These are phyloP conservation scores for Odocoileus hemionus DNA, from an alignment of 2,113 vertebrate genomes.

Conservation along the genomic window DNA sequence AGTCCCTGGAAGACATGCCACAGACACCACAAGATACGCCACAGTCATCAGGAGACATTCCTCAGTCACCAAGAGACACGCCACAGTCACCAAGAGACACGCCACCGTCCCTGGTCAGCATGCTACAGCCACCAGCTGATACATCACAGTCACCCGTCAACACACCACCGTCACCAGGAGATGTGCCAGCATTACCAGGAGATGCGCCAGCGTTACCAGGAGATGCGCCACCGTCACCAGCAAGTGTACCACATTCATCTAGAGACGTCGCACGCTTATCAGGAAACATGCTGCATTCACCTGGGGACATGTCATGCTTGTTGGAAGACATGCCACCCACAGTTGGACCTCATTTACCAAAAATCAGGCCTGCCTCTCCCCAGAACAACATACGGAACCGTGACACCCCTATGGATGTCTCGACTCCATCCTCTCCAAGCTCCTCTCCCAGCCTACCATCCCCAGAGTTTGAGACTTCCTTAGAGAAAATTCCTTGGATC, in stretches of 20 bases:
- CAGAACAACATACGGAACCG: neutral
- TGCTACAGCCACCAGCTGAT: neutral
- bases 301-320: neutral
- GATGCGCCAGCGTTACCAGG: rapidly evolving
- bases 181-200: neutral
- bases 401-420: conserved; percentile 34
- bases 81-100: neutral
- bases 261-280: neutral
- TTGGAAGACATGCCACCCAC: neutral
- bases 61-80: neutral
- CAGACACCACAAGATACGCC: neutral
- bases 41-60: neutral
- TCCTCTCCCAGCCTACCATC: neutral
- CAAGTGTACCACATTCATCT: neutral
- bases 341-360: neutral
- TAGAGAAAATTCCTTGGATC: conserved; percentile 34
- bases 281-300: too few species aligned
- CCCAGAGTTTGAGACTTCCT: neutral
- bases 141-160: neutral
- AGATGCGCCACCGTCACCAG: rapidly evolving
- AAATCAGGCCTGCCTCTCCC: neutral
- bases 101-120: neutral
- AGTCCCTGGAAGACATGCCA: neutral
- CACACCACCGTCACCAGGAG: neutral
- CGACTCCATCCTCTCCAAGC: neutral